A percentile compares a stretch with the other conserved stretches of the same genome.
phyloP scores from a whole-genome alignment of 2,888 invertebrate genomes.

The Myathropa florea region DNA sequence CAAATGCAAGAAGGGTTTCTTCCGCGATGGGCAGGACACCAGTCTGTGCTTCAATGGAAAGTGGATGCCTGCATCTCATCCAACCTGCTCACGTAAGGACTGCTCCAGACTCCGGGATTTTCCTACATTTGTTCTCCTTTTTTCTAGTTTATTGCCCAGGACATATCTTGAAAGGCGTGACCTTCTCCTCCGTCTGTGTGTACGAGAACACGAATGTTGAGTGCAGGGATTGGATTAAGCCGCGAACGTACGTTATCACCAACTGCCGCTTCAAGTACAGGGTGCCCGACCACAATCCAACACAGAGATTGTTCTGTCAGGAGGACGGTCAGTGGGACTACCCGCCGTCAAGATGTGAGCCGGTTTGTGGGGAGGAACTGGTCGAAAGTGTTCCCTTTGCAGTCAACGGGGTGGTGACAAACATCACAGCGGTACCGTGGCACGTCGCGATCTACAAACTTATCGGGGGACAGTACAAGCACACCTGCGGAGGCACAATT shows the following conservation, averaged over 20 bases:
- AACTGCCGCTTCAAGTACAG: slow-evolving; percentile 55
- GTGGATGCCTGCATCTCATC: neutral
- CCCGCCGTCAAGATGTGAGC: slow-evolving; percentile 72
- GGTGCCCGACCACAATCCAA: neutral
- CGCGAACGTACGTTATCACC: slow-evolving; percentile 59
- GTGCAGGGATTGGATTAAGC: slow-evolving; percentile 47
- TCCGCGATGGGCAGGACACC: slow-evolving; percentile 1
- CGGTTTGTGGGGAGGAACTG: slow-evolving; percentile 73
- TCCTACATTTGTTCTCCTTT: neutral
- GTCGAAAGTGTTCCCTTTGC: slow-evolving; percentile 25
- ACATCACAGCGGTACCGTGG: slow-evolving; percentile 72
- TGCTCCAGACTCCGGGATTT: neutral
- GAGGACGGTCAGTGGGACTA: slow-evolving; percentile 74
- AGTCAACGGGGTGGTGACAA: slow-evolving; percentile 29
- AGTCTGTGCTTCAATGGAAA: slow-evolving; percentile 13
- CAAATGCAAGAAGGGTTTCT: neutral
- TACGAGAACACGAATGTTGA: slow-evolving; percentile 9
- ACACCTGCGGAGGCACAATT: slow-evolving; percentile 72
- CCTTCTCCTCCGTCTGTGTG: slow-evolving; percentile 38
- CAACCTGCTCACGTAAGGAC: slow-evolving; percentile 19
- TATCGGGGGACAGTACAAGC: neutral
- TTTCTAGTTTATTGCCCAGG: slow-evolving; percentile 29
- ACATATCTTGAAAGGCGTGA: slow-evolving; percentile 1
- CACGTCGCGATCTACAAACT: slow-evolving; percentile 68
- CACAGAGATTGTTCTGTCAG: slow-evolving; percentile 66